These are phyloP conservation scores for Leucosticte australis DNA, from an alignment of 2,113 vertebrate species.

Conservation along the genomic window DNA sequence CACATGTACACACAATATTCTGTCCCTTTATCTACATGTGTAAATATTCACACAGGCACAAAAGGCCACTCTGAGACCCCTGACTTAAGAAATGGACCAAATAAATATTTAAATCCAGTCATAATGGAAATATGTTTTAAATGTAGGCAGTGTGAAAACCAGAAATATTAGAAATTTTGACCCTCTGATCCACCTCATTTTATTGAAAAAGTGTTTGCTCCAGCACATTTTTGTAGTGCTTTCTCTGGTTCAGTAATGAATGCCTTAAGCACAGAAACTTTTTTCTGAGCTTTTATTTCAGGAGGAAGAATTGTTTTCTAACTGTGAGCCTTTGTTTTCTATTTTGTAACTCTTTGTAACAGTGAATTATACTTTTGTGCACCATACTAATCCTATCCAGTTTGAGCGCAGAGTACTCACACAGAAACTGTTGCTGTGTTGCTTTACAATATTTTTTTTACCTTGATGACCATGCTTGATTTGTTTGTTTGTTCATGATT, in stretches of 20 bases:
- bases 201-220: background rate
- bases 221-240: constrained; percentile 46
- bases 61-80: background rate
- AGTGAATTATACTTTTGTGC: constrained; percentile 25
- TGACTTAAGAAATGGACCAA: background rate
- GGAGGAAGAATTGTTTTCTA: constrained; percentile 38
- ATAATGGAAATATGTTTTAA: background rate
- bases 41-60: background rate
- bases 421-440: background rate
- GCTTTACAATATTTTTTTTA: background rate
- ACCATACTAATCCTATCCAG: background rate
- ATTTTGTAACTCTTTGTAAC: background rate
- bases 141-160: background rate
- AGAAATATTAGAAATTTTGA: background rate
- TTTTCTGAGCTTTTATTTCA: constrained; percentile 1
- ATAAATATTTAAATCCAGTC: background rate
- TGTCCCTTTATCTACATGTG: background rate
- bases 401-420: background rate
- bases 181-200: background rate
- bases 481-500: background rate
- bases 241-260: constrained; percentile 5
- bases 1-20: background rate
- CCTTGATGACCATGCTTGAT: background rate
- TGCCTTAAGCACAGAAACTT: background rate
- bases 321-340: constrained; percentile 52